Conservation (phyloP, 2,797 vertebrate genomes). For the Spondyliosoma cantharus region DNA sequence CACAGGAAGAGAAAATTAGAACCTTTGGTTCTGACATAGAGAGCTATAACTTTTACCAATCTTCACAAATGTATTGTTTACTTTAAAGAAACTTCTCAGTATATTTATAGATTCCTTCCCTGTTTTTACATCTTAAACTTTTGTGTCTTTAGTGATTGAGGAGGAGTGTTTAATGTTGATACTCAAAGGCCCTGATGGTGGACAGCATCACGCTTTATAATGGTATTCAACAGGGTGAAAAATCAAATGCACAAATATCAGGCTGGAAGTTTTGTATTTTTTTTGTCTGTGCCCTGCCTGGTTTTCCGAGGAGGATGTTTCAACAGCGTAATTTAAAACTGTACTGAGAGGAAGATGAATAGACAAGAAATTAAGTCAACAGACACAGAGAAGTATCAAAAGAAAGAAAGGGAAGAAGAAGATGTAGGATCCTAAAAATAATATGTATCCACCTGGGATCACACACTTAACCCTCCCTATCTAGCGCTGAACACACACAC, state of each 20-base stretch:
- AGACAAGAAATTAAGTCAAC: neutral
- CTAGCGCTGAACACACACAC: constrained; percentile 42
- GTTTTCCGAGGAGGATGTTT: neutral
- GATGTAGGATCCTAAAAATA: constrained; percentile 42
- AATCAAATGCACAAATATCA: neutral
- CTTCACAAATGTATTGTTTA: neutral
- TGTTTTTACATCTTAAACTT: neutral
- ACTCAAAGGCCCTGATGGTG: neutral
- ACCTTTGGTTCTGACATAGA: constrained; percentile 34
- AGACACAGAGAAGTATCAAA: neutral
- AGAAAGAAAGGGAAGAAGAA: constrained; percentile 31
- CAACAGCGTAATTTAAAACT: neutral
- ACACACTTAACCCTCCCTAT: constrained; percentile 53
- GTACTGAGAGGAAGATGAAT: neutral
- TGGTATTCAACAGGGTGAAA: neutral
- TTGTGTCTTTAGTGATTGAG: neutral
- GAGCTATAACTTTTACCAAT: constrained; percentile 36
- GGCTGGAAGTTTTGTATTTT: neutral
- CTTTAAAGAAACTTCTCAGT: constrained; percentile 1
- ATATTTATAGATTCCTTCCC: neutral
- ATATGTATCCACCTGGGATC: constrained; percentile 66
- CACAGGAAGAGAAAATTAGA: constrained; percentile 48
- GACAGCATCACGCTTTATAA: neutral
- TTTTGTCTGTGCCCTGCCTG: neutral
- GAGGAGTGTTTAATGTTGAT: neutral